Percentiles rank a stretch among this genome's conserved stretches.
phyloP scores from a whole-genome alignment of 2,888 invertebrate genomes.

The Sympetrum striolatum region DNA sequence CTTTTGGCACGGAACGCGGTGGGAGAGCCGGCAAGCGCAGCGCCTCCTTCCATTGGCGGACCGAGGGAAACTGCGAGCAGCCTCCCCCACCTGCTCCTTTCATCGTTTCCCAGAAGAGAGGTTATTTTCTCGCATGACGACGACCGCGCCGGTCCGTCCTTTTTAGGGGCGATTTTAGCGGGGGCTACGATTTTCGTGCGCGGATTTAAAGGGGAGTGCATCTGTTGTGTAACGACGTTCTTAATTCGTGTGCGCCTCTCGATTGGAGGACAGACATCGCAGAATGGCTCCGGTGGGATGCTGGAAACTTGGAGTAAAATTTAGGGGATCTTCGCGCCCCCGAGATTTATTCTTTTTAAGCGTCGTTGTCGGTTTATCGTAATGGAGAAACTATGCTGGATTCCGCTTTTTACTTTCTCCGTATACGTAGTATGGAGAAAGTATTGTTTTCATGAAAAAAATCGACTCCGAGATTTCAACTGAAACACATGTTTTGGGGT shows the following conservation, averaged over 20 bases:
- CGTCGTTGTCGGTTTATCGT: background rate
- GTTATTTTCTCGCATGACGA: conserved; percentile 40
- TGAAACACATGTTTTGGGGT: no score
- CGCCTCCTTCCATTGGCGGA: conserved; percentile 8
- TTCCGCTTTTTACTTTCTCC: no score
- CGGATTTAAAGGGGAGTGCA: background rate
- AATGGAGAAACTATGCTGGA: no score
- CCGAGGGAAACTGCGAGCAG: background rate
- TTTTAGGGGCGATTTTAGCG: background rate
- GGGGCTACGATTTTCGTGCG: background rate
- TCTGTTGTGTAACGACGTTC: background rate
- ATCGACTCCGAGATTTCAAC: no score
- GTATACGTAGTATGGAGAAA: no score
- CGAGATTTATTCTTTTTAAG: background rate
- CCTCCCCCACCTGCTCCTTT: background rate
- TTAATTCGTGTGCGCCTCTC: no score
- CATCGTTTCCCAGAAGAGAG: conserved; percentile 24
- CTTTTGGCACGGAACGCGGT: background rate
- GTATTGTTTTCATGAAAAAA: no score
- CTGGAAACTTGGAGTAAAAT: no score
- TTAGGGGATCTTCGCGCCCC: no score
- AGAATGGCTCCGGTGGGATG: no score
- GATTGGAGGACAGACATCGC: background rate
- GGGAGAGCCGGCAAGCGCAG: background rate
- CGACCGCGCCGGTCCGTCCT: background rate